These are phyloP conservation scores for Drosophila mimetica DNA, from an alignment of 2,888 invertebrate species.

Conservation along the genomic window DNA sequence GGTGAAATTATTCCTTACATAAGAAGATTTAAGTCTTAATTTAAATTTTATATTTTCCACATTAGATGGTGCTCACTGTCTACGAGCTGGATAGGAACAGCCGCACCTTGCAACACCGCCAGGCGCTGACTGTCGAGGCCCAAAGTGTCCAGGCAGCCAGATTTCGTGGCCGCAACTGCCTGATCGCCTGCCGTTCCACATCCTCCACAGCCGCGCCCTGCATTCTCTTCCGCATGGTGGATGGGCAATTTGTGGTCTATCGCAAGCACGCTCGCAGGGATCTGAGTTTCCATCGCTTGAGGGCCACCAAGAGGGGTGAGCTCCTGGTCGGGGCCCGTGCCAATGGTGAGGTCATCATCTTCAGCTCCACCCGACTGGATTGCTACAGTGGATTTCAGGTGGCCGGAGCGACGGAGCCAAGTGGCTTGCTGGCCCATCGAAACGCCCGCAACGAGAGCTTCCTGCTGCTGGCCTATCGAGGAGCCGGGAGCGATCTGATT, in stretches of 20 bases:
- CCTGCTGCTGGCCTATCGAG: slow-evolving; percentile 65
- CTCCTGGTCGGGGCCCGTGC: slow-evolving; percentile 70
- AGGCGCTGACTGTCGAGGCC: slow-evolving; percentile 72
- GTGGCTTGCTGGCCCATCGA: slow-evolving; percentile 61
- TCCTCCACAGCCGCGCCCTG: slow-evolving; percentile 50
- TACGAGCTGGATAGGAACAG: slow-evolving; percentile 61
- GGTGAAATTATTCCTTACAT: slow-evolving; percentile 27
- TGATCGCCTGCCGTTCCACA: slow-evolving; percentile 75
- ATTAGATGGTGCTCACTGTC: slow-evolving; percentile 68
- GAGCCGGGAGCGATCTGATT: slow-evolving; percentile 52
- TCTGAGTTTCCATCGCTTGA: slow-evolving; percentile 69
- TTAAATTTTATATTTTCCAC: no score
- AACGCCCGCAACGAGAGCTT: slow-evolving; percentile 70
- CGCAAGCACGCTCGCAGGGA: slow-evolving; percentile 65
- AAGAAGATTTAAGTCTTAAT: no score
- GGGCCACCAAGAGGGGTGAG: slow-evolving; percentile 52
- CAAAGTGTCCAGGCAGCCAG: slow-evolving; percentile 61
- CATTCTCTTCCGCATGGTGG: slow-evolving; percentile 73
- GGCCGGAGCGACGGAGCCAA: slow-evolving; percentile 52
- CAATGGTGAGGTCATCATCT: slow-evolving; percentile 73
- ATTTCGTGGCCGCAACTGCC: slow-evolving; percentile 70
- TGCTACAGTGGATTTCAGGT: slow-evolving; percentile 75
- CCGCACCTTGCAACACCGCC: slow-evolving; percentile 62
- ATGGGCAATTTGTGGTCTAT: slow-evolving; percentile 74
- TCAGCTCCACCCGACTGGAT: slow-evolving; percentile 74